phyloP scores from a whole-genome alignment of 2,113 vertebrate species.

The Catharus fuscescens region DNA sequence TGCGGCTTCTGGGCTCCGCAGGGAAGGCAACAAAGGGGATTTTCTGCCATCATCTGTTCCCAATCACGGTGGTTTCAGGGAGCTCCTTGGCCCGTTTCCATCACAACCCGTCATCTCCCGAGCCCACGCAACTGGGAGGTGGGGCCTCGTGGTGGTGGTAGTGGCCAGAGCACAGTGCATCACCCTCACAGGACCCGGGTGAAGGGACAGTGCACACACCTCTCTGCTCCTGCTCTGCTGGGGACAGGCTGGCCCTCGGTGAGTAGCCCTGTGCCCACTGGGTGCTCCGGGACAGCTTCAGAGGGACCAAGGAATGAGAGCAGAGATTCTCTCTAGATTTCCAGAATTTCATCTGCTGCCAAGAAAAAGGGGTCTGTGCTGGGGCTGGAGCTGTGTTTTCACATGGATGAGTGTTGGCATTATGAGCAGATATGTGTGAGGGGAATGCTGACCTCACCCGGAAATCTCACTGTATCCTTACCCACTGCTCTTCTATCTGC shows the following conservation, averaged over 20 bases:
- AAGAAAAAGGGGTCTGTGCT: not conserved
- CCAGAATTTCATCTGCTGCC: not conserved
- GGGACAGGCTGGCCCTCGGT: not conserved
- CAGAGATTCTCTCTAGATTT: not conserved
- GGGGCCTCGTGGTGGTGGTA: constrained; percentile 9
- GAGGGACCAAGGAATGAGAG: not conserved
- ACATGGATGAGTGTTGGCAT: not conserved
- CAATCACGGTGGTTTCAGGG: not conserved
- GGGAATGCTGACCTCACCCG: not conserved
- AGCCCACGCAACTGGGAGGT: constrained; percentile 16
- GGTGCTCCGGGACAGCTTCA: fast-evolving
- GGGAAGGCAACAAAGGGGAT: fast-evolving
- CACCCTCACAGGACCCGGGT: not conserved
- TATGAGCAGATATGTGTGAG: fast-evolving
- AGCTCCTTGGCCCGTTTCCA: constrained; percentile 43
- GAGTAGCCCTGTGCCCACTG: not conserved
- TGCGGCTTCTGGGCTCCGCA: not conserved
- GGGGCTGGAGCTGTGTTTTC: not conserved
- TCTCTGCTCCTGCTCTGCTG: not conserved
- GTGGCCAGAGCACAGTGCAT: not conserved
- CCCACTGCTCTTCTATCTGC: not conserved
- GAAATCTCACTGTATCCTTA: not conserved
- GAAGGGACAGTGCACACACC: not conserved
- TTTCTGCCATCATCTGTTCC: not conserved
- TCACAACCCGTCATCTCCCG: not conserved